Conservation (phyloP, 2,888 invertebrate genomes). For the Pachycephus smyrnensis region DNA sequence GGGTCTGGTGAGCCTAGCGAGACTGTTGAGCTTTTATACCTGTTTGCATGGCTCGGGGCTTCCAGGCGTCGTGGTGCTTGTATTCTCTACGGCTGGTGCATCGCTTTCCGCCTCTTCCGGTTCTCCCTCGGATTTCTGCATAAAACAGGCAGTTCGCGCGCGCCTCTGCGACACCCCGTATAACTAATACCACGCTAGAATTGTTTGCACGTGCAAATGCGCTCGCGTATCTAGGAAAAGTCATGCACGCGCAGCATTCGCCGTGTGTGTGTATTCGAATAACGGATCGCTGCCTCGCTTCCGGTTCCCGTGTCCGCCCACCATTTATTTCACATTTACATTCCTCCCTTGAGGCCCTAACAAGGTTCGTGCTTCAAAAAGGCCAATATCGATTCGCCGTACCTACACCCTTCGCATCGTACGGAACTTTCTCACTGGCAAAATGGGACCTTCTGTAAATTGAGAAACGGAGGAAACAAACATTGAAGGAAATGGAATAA, state of each 20-base stretch:
- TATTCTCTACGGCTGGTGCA: neutral
- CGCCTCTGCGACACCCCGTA: neutral
- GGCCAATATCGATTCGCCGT: neutral
- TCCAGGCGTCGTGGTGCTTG: neutral
- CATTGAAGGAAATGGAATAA: neutral
- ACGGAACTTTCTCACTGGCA: neutral
- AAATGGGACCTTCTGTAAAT: neutral
- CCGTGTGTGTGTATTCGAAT: neutral
- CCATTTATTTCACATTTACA: neutral
- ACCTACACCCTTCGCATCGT: neutral
- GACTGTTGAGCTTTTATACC: constrained; percentile 14
- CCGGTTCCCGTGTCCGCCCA: neutral
- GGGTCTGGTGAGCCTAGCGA: constrained; percentile 26
- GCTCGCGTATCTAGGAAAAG: neutral
- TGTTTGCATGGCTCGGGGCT: constrained; percentile 11
- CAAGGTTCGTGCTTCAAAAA: neutral
- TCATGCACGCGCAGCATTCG: neutral
- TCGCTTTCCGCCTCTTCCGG: constrained; percentile 17
- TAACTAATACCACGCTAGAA: neutral
- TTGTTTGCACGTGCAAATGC: neutral
- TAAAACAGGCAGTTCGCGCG: constrained; percentile 35
- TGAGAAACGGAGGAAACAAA: neutral
- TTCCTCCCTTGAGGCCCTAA: neutral
- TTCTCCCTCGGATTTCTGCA: constrained; percentile 40
- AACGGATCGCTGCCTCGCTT: neutral